A percentile compares a stretch with the other conserved stretches of the same genome.
These are phyloP conservation scores for Drosophila novamexicana DNA, from an alignment of 1,140 invertebrate species.

Conservation along the genomic window DNA sequence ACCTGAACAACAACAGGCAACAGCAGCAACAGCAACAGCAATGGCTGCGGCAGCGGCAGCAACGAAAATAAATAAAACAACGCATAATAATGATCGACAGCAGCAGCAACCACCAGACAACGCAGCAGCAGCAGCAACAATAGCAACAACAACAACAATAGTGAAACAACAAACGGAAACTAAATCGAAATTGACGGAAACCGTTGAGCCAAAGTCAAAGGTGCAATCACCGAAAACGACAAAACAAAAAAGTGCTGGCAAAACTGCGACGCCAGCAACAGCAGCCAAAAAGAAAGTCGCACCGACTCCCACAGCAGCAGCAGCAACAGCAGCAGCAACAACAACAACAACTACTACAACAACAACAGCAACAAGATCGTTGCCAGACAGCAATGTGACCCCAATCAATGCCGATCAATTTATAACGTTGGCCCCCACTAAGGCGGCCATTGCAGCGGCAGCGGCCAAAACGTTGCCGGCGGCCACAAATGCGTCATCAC, in stretches of 20 bases:
- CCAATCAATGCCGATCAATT: constrained; percentile 84
- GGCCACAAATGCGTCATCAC: constrained; percentile 35
- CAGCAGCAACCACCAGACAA: constrained; percentile 48
- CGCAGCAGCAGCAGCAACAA: constrained; percentile 44
- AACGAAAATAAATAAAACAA: constrained; percentile 78
- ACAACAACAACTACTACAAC: constrained; percentile 34
- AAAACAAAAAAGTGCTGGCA: constrained; percentile 64
- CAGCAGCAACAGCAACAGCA: constrained; percentile 46
- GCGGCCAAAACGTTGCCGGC: not conserved
- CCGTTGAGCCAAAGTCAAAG: constrained; percentile 66
- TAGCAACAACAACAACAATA: constrained; percentile 36
- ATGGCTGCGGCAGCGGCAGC: constrained; percentile 29
- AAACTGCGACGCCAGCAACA: constrained; percentile 21
- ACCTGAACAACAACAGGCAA: constrained; percentile 81
- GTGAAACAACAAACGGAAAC: constrained; percentile 71
- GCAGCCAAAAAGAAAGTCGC: constrained; percentile 62
- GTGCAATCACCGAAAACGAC: constrained; percentile 65
- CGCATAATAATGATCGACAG: constrained; percentile 71
- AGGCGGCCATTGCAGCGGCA: constrained; percentile 59
- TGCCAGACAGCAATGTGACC: constrained; percentile 75
- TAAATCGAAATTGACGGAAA: constrained; percentile 74
- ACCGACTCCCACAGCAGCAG: constrained; percentile 37
- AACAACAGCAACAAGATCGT: constrained; percentile 22
- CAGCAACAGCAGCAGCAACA: constrained; percentile 22
- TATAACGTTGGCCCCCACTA: constrained; percentile 76